A percentile compares a stretch with the other conserved stretches of the same genome.
Evolutionary conservation across 2,888 invertebrate species (phyloP).

Genomic region (Boloria selene): DNA sequence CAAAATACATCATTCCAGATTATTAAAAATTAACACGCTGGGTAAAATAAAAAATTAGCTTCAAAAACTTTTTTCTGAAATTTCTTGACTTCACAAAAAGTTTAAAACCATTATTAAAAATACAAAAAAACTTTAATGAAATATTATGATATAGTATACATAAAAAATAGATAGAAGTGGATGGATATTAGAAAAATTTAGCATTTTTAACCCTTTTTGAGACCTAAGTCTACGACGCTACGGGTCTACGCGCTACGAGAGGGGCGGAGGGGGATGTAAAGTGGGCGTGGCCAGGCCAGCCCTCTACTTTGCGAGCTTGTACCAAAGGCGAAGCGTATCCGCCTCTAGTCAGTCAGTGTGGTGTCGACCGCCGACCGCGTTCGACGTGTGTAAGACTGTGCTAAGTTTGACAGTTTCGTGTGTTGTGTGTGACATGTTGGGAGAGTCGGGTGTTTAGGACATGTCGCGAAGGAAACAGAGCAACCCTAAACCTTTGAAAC

Average conservation of each 20-base stretch:
- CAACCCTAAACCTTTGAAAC: conserved; percentile 97
- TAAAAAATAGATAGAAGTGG: background rate
- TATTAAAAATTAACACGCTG: too few species aligned
- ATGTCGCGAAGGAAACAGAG: conserved; percentile 98
- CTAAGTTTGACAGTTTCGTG: conserved; percentile 50
- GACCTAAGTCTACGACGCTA: conserved; percentile 44
- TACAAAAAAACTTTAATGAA: background rate
- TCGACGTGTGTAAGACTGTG: conserved; percentile 47
- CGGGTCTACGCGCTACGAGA: conserved; percentile 47
- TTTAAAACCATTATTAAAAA: too few species aligned
- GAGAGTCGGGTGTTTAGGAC: conserved; percentile 64
- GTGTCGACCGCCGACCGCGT: conserved; percentile 51
- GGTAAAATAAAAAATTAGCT: too few species aligned
- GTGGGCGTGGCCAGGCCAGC: conserved; percentile 56
- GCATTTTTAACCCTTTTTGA: conserved; percentile 1
- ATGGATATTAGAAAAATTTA: background rate
- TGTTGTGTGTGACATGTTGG: conserved; percentile 69
- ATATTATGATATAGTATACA: background rate
- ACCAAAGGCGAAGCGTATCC: conserved; percentile 46
- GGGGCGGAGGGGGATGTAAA: conserved; percentile 43
- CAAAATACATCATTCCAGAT: too few species aligned
- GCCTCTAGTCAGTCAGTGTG: conserved; percentile 53
- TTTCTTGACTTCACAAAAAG: too few species aligned
- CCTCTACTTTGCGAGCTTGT: conserved; percentile 52
- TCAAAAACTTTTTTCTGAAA: too few species aligned